These are phyloP conservation scores for Rhagium mordax DNA, from an alignment of 2,888 invertebrate species.

Conservation along the genomic window DNA sequence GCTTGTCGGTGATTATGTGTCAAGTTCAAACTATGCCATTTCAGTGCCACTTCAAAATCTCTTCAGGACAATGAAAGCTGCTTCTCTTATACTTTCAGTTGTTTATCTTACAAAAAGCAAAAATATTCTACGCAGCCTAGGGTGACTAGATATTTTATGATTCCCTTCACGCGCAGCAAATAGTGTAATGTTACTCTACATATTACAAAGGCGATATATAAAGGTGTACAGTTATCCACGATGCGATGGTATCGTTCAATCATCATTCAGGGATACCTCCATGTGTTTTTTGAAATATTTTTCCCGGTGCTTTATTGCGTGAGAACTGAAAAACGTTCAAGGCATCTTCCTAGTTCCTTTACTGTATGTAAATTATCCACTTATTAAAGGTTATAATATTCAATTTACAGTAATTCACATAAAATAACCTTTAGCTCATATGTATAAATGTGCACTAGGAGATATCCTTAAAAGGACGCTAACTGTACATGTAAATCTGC, in stretches of 20 bases:
- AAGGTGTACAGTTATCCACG: background rate
- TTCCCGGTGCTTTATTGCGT: slow-evolving; percentile 3
- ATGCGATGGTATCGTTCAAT: background rate
- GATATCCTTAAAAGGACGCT: slow-evolving; percentile 28
- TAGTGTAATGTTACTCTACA: background rate
- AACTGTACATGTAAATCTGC: slow-evolving; percentile 18
- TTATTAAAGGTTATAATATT: slow-evolving; percentile 24
- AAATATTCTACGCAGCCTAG: no score
- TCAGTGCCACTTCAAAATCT: no score
- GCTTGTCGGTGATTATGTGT: no score
- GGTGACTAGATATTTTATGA: no score
- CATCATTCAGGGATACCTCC: background rate
- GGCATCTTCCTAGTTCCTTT: background rate
- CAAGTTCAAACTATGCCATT: no score
- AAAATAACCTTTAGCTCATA: slow-evolving; percentile 20
- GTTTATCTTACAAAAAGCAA: no score
- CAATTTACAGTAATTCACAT: slow-evolving; percentile 26
- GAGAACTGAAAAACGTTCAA: slow-evolving; percentile 5
- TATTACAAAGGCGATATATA: background rate
- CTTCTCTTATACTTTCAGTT: no score
- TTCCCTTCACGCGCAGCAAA: no score
- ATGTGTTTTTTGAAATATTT: background rate
- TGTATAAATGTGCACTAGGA: background rate
- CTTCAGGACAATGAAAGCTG: no score
- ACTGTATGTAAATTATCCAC: slow-evolving; percentile 3